Conservation (phyloP, 1,140 invertebrate species). For the Danaus plexippus region DNA sequence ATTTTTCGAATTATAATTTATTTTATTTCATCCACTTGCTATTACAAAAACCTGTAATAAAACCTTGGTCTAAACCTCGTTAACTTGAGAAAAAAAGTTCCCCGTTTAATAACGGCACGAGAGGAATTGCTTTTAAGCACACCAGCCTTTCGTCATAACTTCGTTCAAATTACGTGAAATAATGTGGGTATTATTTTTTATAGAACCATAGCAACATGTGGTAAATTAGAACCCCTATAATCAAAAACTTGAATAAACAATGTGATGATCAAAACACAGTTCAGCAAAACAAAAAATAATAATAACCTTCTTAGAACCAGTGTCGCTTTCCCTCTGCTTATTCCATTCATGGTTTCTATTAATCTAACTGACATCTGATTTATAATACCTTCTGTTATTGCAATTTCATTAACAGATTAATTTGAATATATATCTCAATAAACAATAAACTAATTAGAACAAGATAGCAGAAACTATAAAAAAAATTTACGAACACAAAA, state of each 20-base stretch:
- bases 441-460: conserved; percentile 12
- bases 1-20: conserved; percentile 8
- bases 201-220: conserved; percentile 48
- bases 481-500: conserved; percentile 28
- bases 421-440: conserved; percentile 30
- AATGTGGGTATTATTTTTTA: conserved; percentile 63
- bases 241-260: conserved; percentile 57
- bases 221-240: conserved; percentile 59
- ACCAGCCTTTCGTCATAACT: conserved; percentile 57
- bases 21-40: conserved; percentile 14
- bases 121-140: conserved; percentile 54
- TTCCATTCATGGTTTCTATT: conserved; percentile 30
- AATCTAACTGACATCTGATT: conserved; percentile 22
- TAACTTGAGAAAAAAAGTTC: conserved; percentile 43
- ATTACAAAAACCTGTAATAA: conserved; percentile 16
- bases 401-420: conserved; percentile 27
- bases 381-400: conserved; percentile 29
- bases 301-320: conserved; percentile 33
- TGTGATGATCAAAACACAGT: conserved; percentile 44
- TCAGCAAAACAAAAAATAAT: conserved; percentile 39
- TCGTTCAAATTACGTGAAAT: conserved; percentile 59
- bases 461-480: conserved; percentile 21
- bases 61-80: conserved; percentile 36
- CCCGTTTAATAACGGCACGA: conserved; percentile 49
- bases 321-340: conserved; percentile 40